Conservation (phyloP, 2,888 invertebrate species). For the Lasius fuliginosus region DNA sequence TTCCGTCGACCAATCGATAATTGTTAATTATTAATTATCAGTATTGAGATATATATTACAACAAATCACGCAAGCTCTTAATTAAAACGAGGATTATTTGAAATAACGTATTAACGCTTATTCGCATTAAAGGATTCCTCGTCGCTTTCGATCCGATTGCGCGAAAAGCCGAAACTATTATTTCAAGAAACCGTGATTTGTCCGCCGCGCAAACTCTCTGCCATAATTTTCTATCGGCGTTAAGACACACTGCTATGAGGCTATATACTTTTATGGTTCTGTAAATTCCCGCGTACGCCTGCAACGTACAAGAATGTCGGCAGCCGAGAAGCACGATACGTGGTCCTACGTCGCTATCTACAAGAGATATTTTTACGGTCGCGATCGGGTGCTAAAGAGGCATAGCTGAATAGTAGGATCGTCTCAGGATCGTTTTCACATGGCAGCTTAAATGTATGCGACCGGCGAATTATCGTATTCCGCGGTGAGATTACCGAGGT, state of each 20-base stretch:
- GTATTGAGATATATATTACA: background rate
- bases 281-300: slow-evolving; percentile 50
- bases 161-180: slow-evolving; percentile 7
- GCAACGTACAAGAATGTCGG: slow-evolving; percentile 50
- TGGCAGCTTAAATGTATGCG: slow-evolving; percentile 4
- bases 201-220: slow-evolving; percentile 32
- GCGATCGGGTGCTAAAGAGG: slow-evolving; percentile 59
- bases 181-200: slow-evolving; percentile 44
- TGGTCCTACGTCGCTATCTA: slow-evolving; percentile 52
- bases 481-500: background rate
- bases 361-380: slow-evolving; percentile 55
- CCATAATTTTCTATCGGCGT: slow-evolving; percentile 47
- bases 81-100: slow-evolving; percentile 7
- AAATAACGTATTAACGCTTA: background rate
- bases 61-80: background rate
- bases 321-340: slow-evolving; percentile 42
- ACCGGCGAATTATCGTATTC: slow-evolving; percentile 4
- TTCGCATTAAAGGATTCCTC: background rate
- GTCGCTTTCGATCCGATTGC: background rate
- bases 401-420: slow-evolving; percentile 36
- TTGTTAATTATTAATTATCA: background rate
- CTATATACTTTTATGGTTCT: slow-evolving; percentile 63
- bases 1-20: slow-evolving; percentile 2
- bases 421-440: slow-evolving; percentile 29
- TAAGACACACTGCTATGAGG: slow-evolving; percentile 30